Conservation (phyloP, 2,113 vertebrate species). For the Zapus hudsonius region DNA sequence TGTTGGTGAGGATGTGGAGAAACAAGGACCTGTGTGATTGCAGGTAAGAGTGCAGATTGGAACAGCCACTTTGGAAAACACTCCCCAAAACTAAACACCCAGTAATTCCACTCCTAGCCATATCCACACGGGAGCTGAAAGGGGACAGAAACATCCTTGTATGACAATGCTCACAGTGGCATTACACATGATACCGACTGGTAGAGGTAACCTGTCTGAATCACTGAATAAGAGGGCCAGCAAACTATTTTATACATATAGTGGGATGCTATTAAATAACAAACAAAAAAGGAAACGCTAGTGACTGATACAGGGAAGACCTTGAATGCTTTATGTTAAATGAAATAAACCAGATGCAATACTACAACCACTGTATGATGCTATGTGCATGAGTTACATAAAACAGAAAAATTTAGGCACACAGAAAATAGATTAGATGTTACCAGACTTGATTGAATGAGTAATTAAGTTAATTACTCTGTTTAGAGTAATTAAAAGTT, state of each 20-base stretch:
- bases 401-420: not conserved
- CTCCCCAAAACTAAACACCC: not conserved
- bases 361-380: not conserved
- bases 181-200: not conserved
- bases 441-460: rapidly evolving
- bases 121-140: not conserved
- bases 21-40: not conserved
- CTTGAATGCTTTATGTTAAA: not conserved
- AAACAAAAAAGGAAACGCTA: not conserved
- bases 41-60: not conserved
- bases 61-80: not conserved
- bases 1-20: not conserved
- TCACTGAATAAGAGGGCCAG: not conserved
- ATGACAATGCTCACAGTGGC: not conserved
- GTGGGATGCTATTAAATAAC: not conserved
- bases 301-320: not conserved
- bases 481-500: not conserved
- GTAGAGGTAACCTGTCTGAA: not conserved
- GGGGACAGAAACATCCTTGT: not conserved
- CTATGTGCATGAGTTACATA: not conserved
- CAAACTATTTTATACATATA: not conserved
- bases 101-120: not conserved
- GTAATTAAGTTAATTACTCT: not conserved
- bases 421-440: not conserved
- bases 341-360: not conserved